Percentiles rank a stretch among this genome's conserved stretches.
Evolutionary conservation across 2,113 vertebrate species (phyloP).

Genomic region (Thalassarche chlororhynchos): DNA sequence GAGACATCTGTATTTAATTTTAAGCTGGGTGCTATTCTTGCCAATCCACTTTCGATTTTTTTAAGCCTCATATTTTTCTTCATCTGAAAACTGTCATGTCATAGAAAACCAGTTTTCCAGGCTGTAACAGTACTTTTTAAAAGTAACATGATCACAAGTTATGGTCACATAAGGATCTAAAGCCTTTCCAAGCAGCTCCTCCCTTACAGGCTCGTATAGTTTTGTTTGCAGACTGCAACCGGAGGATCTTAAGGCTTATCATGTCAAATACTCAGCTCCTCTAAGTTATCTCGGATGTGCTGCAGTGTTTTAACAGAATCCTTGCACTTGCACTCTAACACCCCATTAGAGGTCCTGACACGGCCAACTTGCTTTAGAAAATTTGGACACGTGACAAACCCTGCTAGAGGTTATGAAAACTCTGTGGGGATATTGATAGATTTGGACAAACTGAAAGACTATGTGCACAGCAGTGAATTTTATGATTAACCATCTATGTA

Average conservation of each 20-base stretch:
- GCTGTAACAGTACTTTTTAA: neutral
- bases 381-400: neutral
- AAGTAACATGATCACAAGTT: neutral
- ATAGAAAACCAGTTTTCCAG: neutral
- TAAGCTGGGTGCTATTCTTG: neutral
- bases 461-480: neutral
- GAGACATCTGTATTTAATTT: slow-evolving; percentile 8
- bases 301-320: neutral
- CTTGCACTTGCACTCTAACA: neutral
- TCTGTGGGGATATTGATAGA: neutral
- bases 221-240: neutral
- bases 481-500: neutral
- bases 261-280: neutral
- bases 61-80: neutral
- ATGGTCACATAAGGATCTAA: neutral
- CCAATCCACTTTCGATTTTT: neutral
- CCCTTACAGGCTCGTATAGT: neutral
- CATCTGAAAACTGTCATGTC: neutral
- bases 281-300: neutral
- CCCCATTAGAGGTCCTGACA: neutral
- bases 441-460: neutral
- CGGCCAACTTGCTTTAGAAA: neutral
- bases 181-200: neutral
- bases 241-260: neutral
- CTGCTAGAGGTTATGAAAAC: neutral